Evolutionary conservation across 2,888 invertebrate genomes (phyloP).

Genomic region (Neelides folsomi): DNA sequence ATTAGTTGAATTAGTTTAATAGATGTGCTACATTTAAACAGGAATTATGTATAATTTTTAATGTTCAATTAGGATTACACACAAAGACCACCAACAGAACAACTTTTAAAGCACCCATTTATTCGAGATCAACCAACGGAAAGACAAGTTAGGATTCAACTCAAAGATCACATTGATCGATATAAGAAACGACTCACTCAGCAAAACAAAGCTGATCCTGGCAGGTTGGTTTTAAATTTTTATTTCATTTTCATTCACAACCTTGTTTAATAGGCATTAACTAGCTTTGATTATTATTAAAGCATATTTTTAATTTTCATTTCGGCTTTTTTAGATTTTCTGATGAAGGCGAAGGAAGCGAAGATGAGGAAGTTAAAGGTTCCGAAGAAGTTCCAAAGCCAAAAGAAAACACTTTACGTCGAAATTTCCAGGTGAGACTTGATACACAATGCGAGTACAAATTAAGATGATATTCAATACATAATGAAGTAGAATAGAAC

Average conservation of each 20-base stretch:
- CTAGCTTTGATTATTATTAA: not conserved
- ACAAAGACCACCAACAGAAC: constrained; percentile 95
- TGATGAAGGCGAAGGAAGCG: constrained; percentile 60
- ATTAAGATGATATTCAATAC: too few species aligned
- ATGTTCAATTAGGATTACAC: constrained; percentile 81
- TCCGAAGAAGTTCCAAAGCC: constrained; percentile 83
- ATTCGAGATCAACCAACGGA: constrained; percentile 98
- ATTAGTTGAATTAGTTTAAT: too few species aligned
- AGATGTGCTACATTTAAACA: too few species aligned
- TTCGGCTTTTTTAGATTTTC: constrained; percentile 21
- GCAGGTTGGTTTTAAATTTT: constrained; percentile 36
- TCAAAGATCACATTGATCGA: constrained; percentile 97
- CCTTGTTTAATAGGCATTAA: not conserved
- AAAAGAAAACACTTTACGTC: constrained; percentile 85
- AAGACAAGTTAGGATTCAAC: constrained; percentile 90
- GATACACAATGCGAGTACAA: too few species aligned
- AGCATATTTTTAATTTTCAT: not conserved
- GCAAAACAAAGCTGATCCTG: constrained; percentile 45
- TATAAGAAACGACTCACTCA: constrained; percentile 64
- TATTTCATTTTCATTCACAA: too few species aligned
- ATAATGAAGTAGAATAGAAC: too few species aligned
- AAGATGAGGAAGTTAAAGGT: constrained; percentile 76
- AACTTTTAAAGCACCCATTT: constrained; percentile 91
- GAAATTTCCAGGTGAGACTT: constrained; percentile 67
- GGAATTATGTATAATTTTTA: constrained; percentile 1